A percentile compares a stretch with the other conserved stretches of the same genome.
Evolutionary conservation across 2,888 invertebrate genomes (phyloP).

Genomic region (Operophtera brumata): DNA sequence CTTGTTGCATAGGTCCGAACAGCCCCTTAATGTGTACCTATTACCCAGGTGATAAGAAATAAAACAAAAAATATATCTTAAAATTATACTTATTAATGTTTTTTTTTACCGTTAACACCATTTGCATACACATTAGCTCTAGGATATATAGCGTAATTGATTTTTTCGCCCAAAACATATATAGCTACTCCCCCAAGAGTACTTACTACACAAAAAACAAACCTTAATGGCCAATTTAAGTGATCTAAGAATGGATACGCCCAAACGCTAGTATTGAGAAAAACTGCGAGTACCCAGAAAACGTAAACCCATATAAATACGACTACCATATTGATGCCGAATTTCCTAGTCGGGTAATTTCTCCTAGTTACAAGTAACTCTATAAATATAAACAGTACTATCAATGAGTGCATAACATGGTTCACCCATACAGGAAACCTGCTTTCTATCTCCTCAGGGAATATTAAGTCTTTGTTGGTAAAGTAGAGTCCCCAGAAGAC

Average conservation of each 20-base stretch:
- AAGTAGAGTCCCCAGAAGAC: constrained; percentile 93
- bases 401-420: constrained; percentile 92
- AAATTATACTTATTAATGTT: constrained; percentile 13
- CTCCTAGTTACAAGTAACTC: constrained; percentile 87
- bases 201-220: constrained; percentile 84
- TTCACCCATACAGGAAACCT: constrained; percentile 91
- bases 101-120: constrained; percentile 38
- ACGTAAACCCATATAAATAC: constrained; percentile 84
- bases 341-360: constrained; percentile 84
- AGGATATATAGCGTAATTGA: constrained; percentile 85
- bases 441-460: constrained; percentile 89
- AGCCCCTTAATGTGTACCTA: too few species aligned
- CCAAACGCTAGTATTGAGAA: constrained; percentile 87
- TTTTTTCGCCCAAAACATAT: constrained; percentile 86
- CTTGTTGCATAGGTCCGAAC: too few species aligned
- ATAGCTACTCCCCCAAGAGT: constrained; percentile 79
- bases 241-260: constrained; percentile 93
- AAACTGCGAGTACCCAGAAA: constrained; percentile 86
- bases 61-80: constrained; percentile 2
- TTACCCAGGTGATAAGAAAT: not conserved
- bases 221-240: constrained; percentile 83
- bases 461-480: constrained; percentile 92
- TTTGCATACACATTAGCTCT: constrained; percentile 41
- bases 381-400: constrained; percentile 86
- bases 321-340: constrained; percentile 80